Conservation (phyloP, 2,888 invertebrate genomes). For the Drosophila anomelani region DNA sequence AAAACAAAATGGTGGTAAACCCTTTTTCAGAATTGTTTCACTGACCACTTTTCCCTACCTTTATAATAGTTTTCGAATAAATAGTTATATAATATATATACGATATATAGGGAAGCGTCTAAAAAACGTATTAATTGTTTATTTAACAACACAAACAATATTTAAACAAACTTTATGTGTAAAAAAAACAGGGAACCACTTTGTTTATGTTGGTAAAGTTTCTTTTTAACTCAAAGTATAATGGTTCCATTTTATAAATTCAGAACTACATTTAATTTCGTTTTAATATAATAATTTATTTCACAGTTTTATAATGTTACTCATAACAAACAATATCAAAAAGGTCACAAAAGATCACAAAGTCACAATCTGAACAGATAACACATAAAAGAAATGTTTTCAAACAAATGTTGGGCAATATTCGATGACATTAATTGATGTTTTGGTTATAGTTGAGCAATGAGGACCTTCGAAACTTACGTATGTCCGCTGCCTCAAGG, state of each 20-base stretch:
- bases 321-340: not conserved
- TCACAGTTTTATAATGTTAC: not conserved
- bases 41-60: too few relatives aligned
- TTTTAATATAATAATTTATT: not conserved
- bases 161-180: not conserved
- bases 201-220: not conserved
- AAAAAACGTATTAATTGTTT: too few relatives aligned
- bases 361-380: not conserved
- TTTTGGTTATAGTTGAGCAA: not conserved
- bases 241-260: not conserved
- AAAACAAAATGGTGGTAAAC: not conserved
- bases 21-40: not conserved
- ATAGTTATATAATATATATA: too few relatives aligned
- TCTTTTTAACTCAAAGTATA: not conserved
- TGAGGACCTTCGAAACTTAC: constrained; percentile 40
- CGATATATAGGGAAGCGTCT: too few relatives aligned
- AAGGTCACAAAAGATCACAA: not conserved
- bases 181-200: not conserved
- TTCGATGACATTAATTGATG: not conserved
- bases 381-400: not conserved
- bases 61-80: too few relatives aligned
- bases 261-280: not conserved
- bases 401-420: not conserved
- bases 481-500: constrained; percentile 48
- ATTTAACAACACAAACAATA: not conserved